These are phyloP conservation scores for Microplitis manilae DNA, from an alignment of 2,888 invertebrate genomes.

Conservation along the genomic window DNA sequence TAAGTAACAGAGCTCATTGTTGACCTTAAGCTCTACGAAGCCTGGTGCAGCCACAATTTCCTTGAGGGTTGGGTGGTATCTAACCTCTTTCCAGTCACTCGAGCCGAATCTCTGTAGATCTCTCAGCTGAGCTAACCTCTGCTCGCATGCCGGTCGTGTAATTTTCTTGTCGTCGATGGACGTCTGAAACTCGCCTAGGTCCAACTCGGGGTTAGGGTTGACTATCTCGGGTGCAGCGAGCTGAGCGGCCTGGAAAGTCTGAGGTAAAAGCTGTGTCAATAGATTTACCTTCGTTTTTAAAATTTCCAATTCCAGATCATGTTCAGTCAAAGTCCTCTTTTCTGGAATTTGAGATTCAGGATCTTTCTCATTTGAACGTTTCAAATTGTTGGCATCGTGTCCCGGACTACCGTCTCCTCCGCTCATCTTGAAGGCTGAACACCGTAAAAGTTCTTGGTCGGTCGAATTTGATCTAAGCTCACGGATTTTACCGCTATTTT, in stretches of 20 bases:
- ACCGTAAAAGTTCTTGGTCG: not conserved
- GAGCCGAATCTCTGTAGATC: constrained; percentile 7
- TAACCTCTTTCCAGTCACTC: not conserved
- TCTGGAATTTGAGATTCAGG: not conserved
- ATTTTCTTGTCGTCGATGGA: not conserved
- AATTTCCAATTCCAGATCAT: not conserved
- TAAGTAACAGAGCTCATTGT: constrained; percentile 59
- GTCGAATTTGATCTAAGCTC: not conserved
- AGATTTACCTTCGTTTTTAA: not conserved
- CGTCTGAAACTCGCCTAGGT: not conserved
- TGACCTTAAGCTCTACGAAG: constrained; percentile 32
- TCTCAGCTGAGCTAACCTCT: not conserved
- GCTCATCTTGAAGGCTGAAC: not conserved
- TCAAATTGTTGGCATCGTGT: not conserved
- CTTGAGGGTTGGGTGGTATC: constrained; percentile 6
- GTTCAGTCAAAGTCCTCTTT: not conserved
- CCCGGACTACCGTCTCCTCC: not conserved
- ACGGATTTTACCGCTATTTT: not conserved
- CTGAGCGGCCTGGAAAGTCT: not conserved
- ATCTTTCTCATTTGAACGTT: not conserved
- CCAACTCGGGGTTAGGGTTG: not conserved
- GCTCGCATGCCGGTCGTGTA: not conserved
- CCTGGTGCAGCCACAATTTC: constrained; percentile 10
- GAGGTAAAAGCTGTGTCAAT: not conserved
- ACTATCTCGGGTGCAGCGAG: too few relatives aligned